Conservation (phyloP, 1,140 invertebrate genomes). For the Drosophila setifemur region DNA sequence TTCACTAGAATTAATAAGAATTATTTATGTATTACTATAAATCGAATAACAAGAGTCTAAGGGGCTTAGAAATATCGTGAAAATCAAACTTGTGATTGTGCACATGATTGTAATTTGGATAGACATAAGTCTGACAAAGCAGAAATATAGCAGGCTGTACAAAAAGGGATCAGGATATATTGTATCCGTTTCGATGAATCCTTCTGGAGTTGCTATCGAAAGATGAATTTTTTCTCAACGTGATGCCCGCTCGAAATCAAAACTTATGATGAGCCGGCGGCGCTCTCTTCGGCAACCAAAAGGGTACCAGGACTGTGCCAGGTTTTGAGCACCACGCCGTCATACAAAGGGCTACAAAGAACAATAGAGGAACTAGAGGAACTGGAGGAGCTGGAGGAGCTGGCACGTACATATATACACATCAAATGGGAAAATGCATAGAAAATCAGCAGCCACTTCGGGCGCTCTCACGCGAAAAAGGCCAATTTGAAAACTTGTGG, state of each 20-base stretch:
- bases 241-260: slow-evolving; percentile 42
- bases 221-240: background rate
- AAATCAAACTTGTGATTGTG: too few relatives aligned
- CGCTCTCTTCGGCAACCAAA: slow-evolving; percentile 28
- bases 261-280: slow-evolving; percentile 61
- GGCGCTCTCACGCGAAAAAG: slow-evolving; percentile 51
- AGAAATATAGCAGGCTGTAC: too few relatives aligned
- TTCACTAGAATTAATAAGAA: too few relatives aligned
- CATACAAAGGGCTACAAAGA: slow-evolving; percentile 61
- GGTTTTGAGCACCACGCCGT: slow-evolving; percentile 6
- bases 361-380: slow-evolving; percentile 55
- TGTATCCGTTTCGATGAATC: too few relatives aligned
- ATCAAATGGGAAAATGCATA: slow-evolving; percentile 51
- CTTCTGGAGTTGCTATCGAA: too few relatives aligned
- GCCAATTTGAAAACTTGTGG: slow-evolving; percentile 74
- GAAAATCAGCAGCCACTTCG: slow-evolving; percentile 43
- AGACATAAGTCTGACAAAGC: too few relatives aligned
- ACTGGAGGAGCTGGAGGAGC: background rate
- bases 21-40: too few relatives aligned
- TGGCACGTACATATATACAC: slow-evolving; percentile 20
- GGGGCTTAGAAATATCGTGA: too few relatives aligned
- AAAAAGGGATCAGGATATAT: too few relatives aligned
- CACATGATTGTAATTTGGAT: too few relatives aligned
- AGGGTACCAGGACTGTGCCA: background rate
- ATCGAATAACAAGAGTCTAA: too few relatives aligned